Percentiles rank a stretch among this genome's conserved stretches.
Evolutionary conservation across 1,140 invertebrate genomes (phyloP).

Genomic region (Scaptomyza montana): DNA sequence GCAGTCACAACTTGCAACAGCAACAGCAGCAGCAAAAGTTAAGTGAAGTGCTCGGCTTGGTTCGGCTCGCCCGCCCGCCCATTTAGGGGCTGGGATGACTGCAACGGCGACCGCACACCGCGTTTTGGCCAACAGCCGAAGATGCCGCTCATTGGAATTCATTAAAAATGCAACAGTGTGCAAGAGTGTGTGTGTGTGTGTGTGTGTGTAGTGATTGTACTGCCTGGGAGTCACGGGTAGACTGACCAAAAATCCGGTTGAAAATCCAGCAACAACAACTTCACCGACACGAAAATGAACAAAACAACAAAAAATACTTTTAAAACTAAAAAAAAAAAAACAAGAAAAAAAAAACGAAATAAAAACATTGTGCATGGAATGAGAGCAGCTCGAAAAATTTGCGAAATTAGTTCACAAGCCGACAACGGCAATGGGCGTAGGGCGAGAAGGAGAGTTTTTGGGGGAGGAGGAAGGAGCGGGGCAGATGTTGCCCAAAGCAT

Average conservation of each 20-base stretch:
- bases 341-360: slow-evolving; percentile 24
- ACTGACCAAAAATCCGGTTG: slow-evolving; percentile 77
- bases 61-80: slow-evolving; percentile 50
- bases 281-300: slow-evolving; percentile 23
- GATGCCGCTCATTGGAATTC: slow-evolving; percentile 78
- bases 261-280: slow-evolving; percentile 48
- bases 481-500: slow-evolving; percentile 57
- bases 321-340: slow-evolving; percentile 20
- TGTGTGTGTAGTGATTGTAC: slow-evolving; percentile 18
- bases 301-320: slow-evolving; percentile 8
- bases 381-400: slow-evolving; percentile 83
- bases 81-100: slow-evolving; percentile 51
- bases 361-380: slow-evolving; percentile 72
- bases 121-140: slow-evolving; percentile 64
- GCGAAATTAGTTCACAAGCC: slow-evolving; percentile 83
- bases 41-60: slow-evolving; percentile 55
- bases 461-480: slow-evolving; percentile 13
- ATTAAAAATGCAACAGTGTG: slow-evolving; percentile 77
- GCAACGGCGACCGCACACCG: slow-evolving; percentile 73
- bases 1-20: slow-evolving; percentile 50
- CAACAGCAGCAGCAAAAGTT: slow-evolving; percentile 48
- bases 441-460: neutral
- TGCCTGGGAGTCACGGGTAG: slow-evolving; percentile 49
- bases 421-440: slow-evolving; percentile 29
- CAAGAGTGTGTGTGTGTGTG: slow-evolving; percentile 1